Evolutionary conservation across 2,888 invertebrate genomes (phyloP).

Genomic region (Cyaniris semiargus): DNA sequence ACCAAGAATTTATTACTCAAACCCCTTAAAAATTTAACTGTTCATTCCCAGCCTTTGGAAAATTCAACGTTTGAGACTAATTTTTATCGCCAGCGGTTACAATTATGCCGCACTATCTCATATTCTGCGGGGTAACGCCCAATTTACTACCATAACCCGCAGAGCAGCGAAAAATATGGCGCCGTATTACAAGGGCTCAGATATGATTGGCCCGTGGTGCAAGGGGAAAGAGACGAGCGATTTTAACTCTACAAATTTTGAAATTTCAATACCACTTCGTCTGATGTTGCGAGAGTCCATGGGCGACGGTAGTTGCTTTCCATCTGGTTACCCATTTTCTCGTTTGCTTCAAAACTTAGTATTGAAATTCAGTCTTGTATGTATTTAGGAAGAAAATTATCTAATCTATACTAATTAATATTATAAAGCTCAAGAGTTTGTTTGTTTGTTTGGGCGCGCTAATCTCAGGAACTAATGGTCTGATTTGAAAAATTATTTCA

Average conservation of each 20-base stretch:
- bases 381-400: too few relatives aligned
- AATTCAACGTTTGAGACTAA: constrained; percentile 5
- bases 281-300: too few relatives aligned
- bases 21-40: neutral
- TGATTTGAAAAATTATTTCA: too few relatives aligned
- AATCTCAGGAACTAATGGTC: too few relatives aligned
- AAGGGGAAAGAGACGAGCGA: constrained; percentile 44
- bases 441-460: too few relatives aligned
- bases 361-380: too few relatives aligned
- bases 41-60: neutral
- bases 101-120: constrained; percentile 50
- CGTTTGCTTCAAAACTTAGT: too few relatives aligned
- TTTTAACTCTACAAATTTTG: neutral
- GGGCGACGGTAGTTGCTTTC: too few relatives aligned
- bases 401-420: too few relatives aligned
- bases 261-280: too few relatives aligned
- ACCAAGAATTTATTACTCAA: neutral
- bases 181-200: constrained; percentile 70
- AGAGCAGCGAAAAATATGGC: constrained; percentile 75
- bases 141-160: constrained; percentile 67
- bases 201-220: constrained; percentile 50
- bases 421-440: too few relatives aligned
- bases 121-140: constrained; percentile 54
- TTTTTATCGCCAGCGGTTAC: constrained; percentile 19
- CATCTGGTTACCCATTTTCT: too few relatives aligned